Percentiles rank a stretch among this genome's conserved stretches.
Conservation (phyloP, 2,888 invertebrate species). For the Caenorhabditis sp. region DNA sequence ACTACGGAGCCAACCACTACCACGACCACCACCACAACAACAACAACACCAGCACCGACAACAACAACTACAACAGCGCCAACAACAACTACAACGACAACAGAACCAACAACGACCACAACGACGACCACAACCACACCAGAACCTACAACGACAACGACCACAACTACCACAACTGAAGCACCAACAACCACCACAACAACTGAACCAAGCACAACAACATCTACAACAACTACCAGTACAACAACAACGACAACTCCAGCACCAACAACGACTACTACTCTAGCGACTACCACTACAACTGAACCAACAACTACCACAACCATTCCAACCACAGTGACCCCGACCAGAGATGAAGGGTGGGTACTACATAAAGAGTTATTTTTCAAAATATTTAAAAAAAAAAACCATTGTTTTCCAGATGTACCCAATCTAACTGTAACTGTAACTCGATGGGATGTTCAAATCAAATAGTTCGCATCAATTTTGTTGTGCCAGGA, state of each 20-base stretch:
- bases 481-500: conserved; percentile 46
- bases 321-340: conserved; percentile 9
- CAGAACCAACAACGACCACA: conserved; percentile 27
- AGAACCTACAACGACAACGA: conserved; percentile 22
- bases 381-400: background rate
- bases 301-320: no score
- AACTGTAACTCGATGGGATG: conserved; percentile 39
- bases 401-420: background rate
- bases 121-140: conserved; percentile 42
- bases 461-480: conserved; percentile 38
- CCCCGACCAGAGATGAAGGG: conserved; percentile 27
- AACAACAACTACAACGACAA: conserved; percentile 28
- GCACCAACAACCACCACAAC: background rate
- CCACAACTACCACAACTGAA: conserved; percentile 11
- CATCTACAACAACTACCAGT: conserved; percentile 26
- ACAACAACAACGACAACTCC: conserved; percentile 42
- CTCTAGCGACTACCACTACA: conserved; percentile 9
- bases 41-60: conserved; percentile 8
- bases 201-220: conserved; percentile 16
- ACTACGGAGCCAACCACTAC: conserved; percentile 42
- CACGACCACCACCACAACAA: conserved; percentile 23
- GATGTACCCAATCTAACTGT: conserved; percentile 27
- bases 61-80: conserved; percentile 22
- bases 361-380: background rate
- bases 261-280: conserved; percentile 24